Conservation (phyloP, 2,888 invertebrate genomes). For the Oeneis ivallda region DNA sequence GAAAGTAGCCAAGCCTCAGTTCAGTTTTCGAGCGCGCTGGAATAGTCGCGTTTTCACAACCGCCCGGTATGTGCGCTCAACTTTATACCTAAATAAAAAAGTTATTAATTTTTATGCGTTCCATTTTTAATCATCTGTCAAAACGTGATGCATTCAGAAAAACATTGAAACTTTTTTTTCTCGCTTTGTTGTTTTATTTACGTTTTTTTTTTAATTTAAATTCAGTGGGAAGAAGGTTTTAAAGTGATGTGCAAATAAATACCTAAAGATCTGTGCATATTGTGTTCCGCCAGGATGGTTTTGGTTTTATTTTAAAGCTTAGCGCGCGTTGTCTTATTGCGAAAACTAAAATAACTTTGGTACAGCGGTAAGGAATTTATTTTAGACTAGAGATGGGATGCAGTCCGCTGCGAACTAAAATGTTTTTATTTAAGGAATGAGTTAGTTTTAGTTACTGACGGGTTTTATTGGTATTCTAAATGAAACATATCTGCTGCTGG, state of each 20-base stretch:
- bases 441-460: conserved; percentile 15
- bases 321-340: conserved; percentile 58
- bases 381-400: conserved; percentile 55
- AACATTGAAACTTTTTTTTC: conserved; percentile 1
- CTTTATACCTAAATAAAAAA: conserved; percentile 30
- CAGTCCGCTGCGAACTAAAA: conserved; percentile 44
- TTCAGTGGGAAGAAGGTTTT: conserved; percentile 41
- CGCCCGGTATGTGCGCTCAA: conserved; percentile 59
- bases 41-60: conserved; percentile 54
- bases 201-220: conserved; percentile 20
- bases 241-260: conserved; percentile 32
- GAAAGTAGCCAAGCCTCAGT: conserved; percentile 58
- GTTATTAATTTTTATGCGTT: conserved; percentile 37
- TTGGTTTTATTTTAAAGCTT: conserved; percentile 21
- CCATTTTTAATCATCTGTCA: conserved; percentile 34
- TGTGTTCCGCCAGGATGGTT: conserved; percentile 31
- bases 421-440: conserved; percentile 35
- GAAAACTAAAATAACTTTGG: conserved; percentile 67
- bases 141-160: conserved; percentile 11
- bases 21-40: conserved; percentile 56
- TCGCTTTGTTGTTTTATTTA: conserved; percentile 2
- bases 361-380: conserved; percentile 65
- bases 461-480: conserved; percentile 27
- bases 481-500: conserved; percentile 23
- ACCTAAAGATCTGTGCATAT: conserved; percentile 32